Conservation (phyloP, 2,797 vertebrate species). For the Danio tinwini region DNA sequence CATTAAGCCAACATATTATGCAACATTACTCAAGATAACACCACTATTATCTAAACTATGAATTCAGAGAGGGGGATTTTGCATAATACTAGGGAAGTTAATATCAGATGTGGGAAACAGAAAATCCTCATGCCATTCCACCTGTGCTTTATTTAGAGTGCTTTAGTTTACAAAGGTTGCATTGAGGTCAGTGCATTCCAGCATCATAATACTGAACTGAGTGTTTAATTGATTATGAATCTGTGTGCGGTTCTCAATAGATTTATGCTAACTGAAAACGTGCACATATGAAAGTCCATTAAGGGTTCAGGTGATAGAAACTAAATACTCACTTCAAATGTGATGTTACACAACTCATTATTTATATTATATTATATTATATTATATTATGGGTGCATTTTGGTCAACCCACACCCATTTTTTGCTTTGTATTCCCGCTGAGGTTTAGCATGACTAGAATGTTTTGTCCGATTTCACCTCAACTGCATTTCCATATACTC, state of each 20-base stretch:
- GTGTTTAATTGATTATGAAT: slow-evolving; percentile 27
- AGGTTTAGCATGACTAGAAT: slow-evolving; percentile 20
- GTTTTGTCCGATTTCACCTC: slow-evolving; percentile 34
- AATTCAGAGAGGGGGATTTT: background rate
- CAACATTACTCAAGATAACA: background rate
- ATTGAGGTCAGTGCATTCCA: slow-evolving; percentile 12
- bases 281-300: slow-evolving; percentile 1
- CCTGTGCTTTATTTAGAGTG: background rate
- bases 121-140: background rate
- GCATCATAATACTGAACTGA: background rate
- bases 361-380: too few species aligned
- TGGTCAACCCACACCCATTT: slow-evolving; percentile 4
- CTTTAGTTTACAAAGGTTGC: background rate
- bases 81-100: background rate
- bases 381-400: background rate
- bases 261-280: background rate
- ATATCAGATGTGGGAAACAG: background rate
- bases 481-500: slow-evolving; percentile 17
- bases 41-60: background rate
- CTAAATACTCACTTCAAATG: background rate
- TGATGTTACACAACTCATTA: background rate
- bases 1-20: background rate
- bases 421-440: background rate
- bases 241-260: background rate
- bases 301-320: slow-evolving; percentile 4